Conservation (phyloP, 37 sponge, comb jelly and placozoan species). For the Spongilla lacustris region DNA sequence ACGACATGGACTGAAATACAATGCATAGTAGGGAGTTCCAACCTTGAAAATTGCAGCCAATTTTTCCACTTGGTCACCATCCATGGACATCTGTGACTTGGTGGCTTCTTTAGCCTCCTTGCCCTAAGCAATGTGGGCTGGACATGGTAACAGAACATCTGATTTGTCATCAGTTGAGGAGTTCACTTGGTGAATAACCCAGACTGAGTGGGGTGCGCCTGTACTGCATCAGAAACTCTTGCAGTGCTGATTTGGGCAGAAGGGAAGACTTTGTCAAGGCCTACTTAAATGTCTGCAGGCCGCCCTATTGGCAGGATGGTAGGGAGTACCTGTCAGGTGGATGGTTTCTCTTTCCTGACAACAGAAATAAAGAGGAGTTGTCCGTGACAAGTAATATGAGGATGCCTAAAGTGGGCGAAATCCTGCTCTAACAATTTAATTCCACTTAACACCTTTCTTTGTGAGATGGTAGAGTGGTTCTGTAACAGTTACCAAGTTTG, state of each 20-base stretch:
- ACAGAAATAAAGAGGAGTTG: not conserved
- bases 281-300: not conserved
- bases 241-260: not conserved
- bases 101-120: not conserved
- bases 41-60: not conserved
- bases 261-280: not conserved
- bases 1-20: not conserved
- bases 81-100: not conserved
- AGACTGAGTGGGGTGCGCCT: not conserved
- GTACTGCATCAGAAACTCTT: not conserved
- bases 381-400: not conserved
- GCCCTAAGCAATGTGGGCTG: not conserved
- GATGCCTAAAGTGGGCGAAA: not conserved
- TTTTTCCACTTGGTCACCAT: not conserved
- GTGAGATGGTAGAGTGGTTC: constrained; percentile 1
- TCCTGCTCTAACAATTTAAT: not conserved
- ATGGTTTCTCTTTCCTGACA: not conserved
- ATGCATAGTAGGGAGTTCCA: not conserved
- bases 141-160: not conserved
- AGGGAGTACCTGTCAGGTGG: not conserved
- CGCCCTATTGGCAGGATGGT: not conserved
- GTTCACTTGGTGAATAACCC: not conserved
- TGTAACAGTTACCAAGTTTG: not conserved
- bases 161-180: not conserved
- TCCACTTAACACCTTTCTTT: not conserved